A percentile compares a stretch with the other conserved stretches of the same genome.
These are phyloP conservation scores for Crypturellus undulatus DNA, from an alignment of 2,113 vertebrate genomes.

Conservation along the genomic window DNA sequence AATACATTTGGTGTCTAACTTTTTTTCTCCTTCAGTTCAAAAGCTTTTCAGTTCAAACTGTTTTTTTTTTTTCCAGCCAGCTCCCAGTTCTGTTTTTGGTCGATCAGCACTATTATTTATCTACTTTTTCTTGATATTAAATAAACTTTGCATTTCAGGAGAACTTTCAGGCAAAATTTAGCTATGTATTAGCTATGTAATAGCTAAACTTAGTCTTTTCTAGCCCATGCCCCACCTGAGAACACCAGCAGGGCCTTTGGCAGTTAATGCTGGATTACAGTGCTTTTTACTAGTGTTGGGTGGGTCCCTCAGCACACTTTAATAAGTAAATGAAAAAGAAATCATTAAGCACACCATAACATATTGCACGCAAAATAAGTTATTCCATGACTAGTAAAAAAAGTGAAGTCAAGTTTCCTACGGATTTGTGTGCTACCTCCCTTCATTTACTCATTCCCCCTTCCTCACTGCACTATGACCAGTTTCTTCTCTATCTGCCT, in stretches of 20 bases:
- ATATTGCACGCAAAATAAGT: neutral
- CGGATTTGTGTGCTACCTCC: neutral
- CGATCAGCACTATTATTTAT: neutral
- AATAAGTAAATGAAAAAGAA: conserved; percentile 1
- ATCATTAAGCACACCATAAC: neutral
- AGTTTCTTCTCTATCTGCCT: neutral
- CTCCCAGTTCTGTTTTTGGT: neutral
- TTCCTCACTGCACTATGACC: neutral
- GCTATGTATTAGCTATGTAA: no score
- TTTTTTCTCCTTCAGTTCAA: neutral
- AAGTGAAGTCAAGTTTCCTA: neutral
- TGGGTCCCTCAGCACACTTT: neutral
- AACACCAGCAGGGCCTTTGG: neutral
- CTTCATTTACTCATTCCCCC: neutral
- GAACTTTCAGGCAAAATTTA: neutral
- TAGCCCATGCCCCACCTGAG: neutral
- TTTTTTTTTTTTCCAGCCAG: neutral
- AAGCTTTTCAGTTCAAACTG: neutral
- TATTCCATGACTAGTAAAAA: neutral
- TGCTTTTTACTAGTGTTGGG: neutral
- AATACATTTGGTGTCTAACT: neutral
- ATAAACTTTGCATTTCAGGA: conserved; percentile 20
- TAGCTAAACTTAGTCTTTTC: neutral
- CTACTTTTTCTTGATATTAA: neutral
- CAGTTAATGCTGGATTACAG: neutral